A percentile compares a stretch with the other conserved stretches of the same genome.
Evolutionary conservation across 2,888 invertebrate genomes (phyloP).

Genomic region (Orgyia antiqua): DNA sequence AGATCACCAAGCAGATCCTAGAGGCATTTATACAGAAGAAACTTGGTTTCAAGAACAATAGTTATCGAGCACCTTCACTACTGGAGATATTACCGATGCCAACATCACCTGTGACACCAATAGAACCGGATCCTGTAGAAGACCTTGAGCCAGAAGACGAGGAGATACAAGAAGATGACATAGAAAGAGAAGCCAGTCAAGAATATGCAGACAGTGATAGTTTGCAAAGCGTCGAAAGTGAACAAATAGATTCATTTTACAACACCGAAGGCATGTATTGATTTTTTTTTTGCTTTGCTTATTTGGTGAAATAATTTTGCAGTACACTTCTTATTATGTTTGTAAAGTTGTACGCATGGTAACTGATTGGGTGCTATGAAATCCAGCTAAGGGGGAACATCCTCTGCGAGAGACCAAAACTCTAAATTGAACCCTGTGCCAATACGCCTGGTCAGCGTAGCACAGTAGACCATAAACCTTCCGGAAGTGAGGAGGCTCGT

Average conservation of each 20-base stretch:
- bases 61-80: conserved; percentile 77
- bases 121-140: conserved; percentile 20
- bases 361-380: too few species aligned
- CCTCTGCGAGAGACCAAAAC: too few species aligned
- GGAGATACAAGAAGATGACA: conserved; percentile 1
- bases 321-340: too few species aligned
- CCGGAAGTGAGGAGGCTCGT: too few species aligned
- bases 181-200: conserved; percentile 24
- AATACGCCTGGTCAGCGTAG: too few species aligned
- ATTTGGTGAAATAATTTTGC: too few species aligned
- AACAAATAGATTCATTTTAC: conserved; percentile 82
- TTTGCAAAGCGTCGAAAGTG: conserved; percentile 84
- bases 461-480: too few species aligned
- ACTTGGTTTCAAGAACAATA: conserved; percentile 76
- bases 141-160: conserved; percentile 31
- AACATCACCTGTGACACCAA: conserved; percentile 12
- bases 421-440: too few species aligned
- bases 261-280: conserved; percentile 62
- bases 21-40: conserved; percentile 85
- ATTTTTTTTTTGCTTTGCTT: too few species aligned
- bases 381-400: too few species aligned
- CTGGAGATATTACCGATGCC: conserved; percentile 80
- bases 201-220: conserved; percentile 62
- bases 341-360: too few species aligned
- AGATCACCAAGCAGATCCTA: conserved; percentile 86